A percentile compares a stretch with the other conserved stretches of the same genome.
These are phyloP conservation scores for Acinonyx jubatus DNA, from an alignment of 2,113 vertebrate species.

Conservation along the genomic window DNA sequence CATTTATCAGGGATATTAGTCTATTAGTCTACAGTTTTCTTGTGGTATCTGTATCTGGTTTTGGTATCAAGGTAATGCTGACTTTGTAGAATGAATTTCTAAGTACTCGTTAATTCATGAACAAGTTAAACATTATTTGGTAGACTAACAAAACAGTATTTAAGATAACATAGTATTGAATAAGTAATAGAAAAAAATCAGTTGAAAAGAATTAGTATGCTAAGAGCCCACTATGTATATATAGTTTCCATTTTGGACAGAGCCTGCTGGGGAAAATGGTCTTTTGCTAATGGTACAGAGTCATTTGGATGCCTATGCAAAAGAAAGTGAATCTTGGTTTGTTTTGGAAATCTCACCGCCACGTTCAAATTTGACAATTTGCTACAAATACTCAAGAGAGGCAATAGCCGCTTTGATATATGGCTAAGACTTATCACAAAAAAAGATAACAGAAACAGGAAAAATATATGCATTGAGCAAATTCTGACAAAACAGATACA, in stretches of 20 bases:
- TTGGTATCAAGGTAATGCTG: background rate
- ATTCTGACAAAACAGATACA: background rate
- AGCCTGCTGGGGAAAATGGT: background rate
- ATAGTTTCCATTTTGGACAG: background rate
- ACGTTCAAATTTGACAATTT: background rate
- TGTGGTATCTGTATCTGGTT: background rate
- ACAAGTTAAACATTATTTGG: background rate
- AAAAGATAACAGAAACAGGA: background rate
- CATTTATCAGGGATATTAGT: background rate
- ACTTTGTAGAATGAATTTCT: background rate
- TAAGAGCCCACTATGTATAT: background rate
- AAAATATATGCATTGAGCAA: background rate
- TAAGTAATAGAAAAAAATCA: background rate
- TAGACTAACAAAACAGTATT: background rate
- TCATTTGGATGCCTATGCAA: background rate
- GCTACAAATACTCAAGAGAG: background rate
- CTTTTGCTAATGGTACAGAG: background rate
- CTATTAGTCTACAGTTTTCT: background rate
- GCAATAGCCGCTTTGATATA: background rate
- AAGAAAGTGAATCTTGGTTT: background rate
- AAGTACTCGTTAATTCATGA: background rate
- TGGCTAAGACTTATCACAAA: background rate
- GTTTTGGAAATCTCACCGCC: background rate
- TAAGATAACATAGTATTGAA: background rate
- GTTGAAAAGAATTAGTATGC: background rate